Evolutionary conservation across 2,888 invertebrate species (phyloP).

Genomic region (Stictocephala bisonia): DNA sequence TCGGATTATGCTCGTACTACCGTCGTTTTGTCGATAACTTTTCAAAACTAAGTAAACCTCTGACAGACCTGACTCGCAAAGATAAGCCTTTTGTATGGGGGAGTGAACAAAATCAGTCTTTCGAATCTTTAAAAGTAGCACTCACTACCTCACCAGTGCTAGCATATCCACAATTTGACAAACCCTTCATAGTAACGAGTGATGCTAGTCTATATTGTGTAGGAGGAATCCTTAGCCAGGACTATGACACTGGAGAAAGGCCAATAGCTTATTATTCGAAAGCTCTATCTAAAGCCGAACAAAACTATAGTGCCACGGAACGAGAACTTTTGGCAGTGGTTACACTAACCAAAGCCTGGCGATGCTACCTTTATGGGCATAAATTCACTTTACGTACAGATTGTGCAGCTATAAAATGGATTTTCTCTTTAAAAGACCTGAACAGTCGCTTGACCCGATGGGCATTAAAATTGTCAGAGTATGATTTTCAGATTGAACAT

Average conservation of each 20-base stretch:
- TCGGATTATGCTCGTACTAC: slow-evolving; percentile 24
- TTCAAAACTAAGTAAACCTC: slow-evolving; percentile 25
- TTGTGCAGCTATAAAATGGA: slow-evolving; percentile 45
- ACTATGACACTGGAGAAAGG: slow-evolving; percentile 23
- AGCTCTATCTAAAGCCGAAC: slow-evolving; percentile 29
- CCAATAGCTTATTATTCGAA: slow-evolving; percentile 35
- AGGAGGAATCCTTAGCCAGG: slow-evolving; percentile 33
- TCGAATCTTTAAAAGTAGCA: slow-evolving; percentile 40
- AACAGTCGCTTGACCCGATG: slow-evolving; percentile 47
- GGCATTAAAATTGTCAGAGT: slow-evolving; percentile 45
- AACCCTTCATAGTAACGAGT: slow-evolving; percentile 41
- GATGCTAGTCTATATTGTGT: slow-evolving; percentile 43
- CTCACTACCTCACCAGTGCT: slow-evolving; percentile 44
- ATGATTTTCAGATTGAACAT: slow-evolving; percentile 21
- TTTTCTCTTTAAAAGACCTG: slow-evolving; percentile 47
- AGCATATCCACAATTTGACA: slow-evolving; percentile 53
- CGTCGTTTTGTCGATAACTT: slow-evolving; percentile 23
- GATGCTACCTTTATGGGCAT: slow-evolving; percentile 35
- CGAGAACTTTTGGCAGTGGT: slow-evolving; percentile 36
- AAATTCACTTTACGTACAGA: slow-evolving; percentile 31
- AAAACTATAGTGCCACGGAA: slow-evolving; percentile 37
- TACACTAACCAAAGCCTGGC: slow-evolving; percentile 2
- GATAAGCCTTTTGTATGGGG: slow-evolving; percentile 37
- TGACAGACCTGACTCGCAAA: slow-evolving; percentile 6
- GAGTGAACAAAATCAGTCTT: slow-evolving; percentile 41